Evolutionary conservation across 1,140 invertebrate genomes (phyloP), one percentile per base, ranked within the genome.

Genomic region (Linepithema humile): DNA sequence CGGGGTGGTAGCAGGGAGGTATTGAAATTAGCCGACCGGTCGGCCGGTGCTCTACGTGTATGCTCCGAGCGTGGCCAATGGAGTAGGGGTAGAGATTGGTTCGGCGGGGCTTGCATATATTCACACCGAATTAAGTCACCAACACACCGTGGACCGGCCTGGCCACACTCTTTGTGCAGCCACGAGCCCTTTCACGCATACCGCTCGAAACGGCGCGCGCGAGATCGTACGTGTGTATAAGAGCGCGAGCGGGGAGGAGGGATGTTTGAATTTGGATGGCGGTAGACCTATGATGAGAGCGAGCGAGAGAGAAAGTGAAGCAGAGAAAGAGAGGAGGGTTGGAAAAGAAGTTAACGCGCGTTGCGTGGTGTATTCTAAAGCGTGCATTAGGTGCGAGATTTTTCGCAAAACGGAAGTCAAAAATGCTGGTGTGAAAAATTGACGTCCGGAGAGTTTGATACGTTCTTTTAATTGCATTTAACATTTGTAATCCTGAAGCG

Each of bases 41-140:
- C 82, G 84, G 77, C 65, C 72, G 78, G 26, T 69, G 45, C 57
- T 67, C 60, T 45, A 69, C 64, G 70, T 88, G 85, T 87, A 83
- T 82, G 75, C 75, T 67, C 69, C 62, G 82, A 60, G 74, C 73
- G 84, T 80, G 85, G 78, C 65, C 82, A 75, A 88, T 59, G 84
- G 74, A 57, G 88, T 82, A 75, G 82, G 80, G 72, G 65, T 72
- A 53, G 74, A 72, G 83, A 86, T 84, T 84, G 85, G 75, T 53
- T 65, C 84, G 72, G 72, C 67, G 85, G 75, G 84, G 89, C 89
- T 90, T 90, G 89, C 89, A 90, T 90, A 90, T 90, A 90, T 90
- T 90, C 89, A 90, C 89, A 90, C 89, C 89, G 89, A 90, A 90
- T 90, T 90, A 90, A 90, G 89, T 90, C 89, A 90, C 89, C 83